Evolutionary conservation across 1,140 invertebrate genomes (phyloP).

Genomic region (Papilio glaucus): DNA sequence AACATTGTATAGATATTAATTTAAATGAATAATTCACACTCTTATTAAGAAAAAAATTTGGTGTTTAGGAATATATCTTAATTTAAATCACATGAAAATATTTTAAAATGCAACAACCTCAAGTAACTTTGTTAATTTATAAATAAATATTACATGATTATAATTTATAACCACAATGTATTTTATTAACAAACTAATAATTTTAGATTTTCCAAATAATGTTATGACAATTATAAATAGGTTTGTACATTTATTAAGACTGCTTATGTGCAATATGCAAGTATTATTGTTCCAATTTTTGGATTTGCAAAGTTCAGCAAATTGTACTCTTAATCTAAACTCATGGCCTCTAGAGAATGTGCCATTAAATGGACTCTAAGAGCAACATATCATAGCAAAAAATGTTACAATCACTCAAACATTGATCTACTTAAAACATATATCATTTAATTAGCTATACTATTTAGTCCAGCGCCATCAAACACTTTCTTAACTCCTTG

Average conservation of each 20-base stretch:
- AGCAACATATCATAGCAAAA: constrained; percentile 37
- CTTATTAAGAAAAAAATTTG: background rate
- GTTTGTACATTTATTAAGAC: background rate
- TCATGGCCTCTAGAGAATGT: constrained; percentile 24
- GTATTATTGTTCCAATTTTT: background rate
- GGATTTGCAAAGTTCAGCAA: constrained; percentile 13
- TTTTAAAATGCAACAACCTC: constrained; percentile 13
- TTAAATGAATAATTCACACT: background rate
- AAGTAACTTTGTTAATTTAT: background rate
- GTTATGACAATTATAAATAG: background rate
- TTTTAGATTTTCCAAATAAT: background rate
- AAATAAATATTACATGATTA: background rate
- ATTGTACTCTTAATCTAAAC: constrained; percentile 34
- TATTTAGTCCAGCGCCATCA: constrained; percentile 48
- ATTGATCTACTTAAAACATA: constrained; percentile 48
- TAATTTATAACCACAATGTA: background rate
- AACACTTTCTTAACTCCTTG: constrained; percentile 81
- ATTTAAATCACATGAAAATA: constrained; percentile 12
- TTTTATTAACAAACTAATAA: background rate
- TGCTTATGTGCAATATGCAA: background rate
- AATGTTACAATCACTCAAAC: constrained; percentile 38
- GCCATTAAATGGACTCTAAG: constrained; percentile 19
- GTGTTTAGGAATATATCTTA: constrained; percentile 16
- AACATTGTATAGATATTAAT: background rate
- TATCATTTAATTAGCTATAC: constrained; percentile 55